Base-by-base conservation (phyloP, 2,113 vertebrate genomes). In the Fregata magnificens region DNA sequence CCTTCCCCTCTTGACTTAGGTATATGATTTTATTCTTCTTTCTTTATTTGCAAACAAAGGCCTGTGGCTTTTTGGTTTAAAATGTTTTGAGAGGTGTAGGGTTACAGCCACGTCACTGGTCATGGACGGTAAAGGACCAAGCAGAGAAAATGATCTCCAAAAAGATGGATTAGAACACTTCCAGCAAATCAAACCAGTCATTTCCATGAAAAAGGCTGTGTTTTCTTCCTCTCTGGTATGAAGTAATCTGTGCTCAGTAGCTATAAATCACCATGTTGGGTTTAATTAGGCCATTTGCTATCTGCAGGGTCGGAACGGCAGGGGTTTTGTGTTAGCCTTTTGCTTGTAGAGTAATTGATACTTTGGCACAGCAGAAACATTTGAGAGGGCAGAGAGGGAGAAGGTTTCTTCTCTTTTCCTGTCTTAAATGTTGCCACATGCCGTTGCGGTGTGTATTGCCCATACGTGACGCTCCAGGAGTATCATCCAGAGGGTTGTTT, bases 251-350 rank as follows among this genome's bases (percentile, higher is more conserved):
- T 78, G 55, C 81, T 96, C 65, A 83, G 86, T 10, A 72, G 34
- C 59, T 88, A 8, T 70, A 88, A 96, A 82, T 94, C 71, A n/a
- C 38, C 26, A 1, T 3, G 40, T 71, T 63, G 34, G 52, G 19
- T 91, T 92, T 84, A 70, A 95, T 86, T 24, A 84, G 69, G 72
- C 85, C 70, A 9, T 88, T 93, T 92, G 55, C 91, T 53, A 42
- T 80, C 91, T 93, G 56, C 65, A 38, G 86, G 65, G 50, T 80
- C 10, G 4, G 56, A 32, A 8, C 40, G 82, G 84, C 31, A 38
- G 59, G 18, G 16, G 8, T 11, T 44, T 58, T 61, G 31, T 32
- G 31, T 16, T 69, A 65, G 86, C 59, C 45, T 76, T 61, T 88
- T 74, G 26, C 62, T 86, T 16, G 15, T 21, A 15, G 77, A n/a